Base-by-base conservation (phyloP, 64 coral and sea anemone genomes). In the Catalaphyllia jardinei region DNA sequence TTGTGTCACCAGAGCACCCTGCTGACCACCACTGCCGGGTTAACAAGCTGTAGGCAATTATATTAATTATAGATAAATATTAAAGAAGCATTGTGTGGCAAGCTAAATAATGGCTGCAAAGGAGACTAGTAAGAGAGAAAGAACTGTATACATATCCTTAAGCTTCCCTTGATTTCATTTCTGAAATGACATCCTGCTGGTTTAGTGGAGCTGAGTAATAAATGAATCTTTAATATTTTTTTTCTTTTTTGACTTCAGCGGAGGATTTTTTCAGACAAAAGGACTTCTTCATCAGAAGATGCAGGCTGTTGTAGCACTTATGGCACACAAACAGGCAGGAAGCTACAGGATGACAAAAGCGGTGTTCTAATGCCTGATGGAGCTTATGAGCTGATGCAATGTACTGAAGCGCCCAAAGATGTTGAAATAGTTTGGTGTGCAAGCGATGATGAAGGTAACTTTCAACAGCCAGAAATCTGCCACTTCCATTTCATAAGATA, bases 391-490 rank as follows among this genome's bases (percentile, higher is more conserved):
- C 62, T 85, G 22, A 31, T 85, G 20, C 28, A 71, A 29, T 85
- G 67, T 85, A 4, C 33, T 49, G 38, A 85, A n/a, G n/a, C 20
- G 52, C 24, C 63, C 20, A 85, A 67, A 13, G 35, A 85, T 28
- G 63, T 8, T 49, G 62, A 71, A 71, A 85, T 85, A 71, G 33
- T 69, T 4, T 85, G 62, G 30, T 50, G 38, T 71, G 63, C 81
- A 85, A 85, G 81, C 71, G 81, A 71, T 29, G 38, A 85, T 28
- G 81, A 85, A 85, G 81, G 81, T 85, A 71, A 12, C 22, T 69
- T 0, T 69, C 20, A 69, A 69, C 25, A 29, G n/a, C 6, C 9
- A 25, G n/a, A 29, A 27, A 11, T 46, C 42, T 46, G 42, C 42
- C 42, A 46, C 7, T 46, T 46, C 42, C 42, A 46, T 46, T 46